A percentile compares a stretch with the other conserved stretches of the same genome.
Conservation (phyloP, 2,888 invertebrate species). For the Eristalis tenax region DNA sequence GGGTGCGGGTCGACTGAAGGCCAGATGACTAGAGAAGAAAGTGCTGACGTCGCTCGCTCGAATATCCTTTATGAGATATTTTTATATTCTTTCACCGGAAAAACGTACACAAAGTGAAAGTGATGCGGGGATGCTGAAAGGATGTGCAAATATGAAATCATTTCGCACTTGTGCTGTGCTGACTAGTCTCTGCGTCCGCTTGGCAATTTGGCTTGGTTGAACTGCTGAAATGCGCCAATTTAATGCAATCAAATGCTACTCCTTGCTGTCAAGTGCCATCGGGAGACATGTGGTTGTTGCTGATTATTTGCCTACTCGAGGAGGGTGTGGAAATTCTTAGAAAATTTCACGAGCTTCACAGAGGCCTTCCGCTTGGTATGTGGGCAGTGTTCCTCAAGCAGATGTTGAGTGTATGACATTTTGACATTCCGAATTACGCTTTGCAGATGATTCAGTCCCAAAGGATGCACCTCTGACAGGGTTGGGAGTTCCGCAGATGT, state of each 20-base stretch:
- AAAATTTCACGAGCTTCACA: too few relatives aligned
- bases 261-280: slow-evolving; percentile 13
- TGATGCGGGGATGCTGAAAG: neutral
- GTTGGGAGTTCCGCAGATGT: too few relatives aligned
- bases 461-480: too few relatives aligned
- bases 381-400: too few relatives aligned
- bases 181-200: slow-evolving; percentile 1
- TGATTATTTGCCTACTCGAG: neutral
- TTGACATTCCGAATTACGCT: too few relatives aligned
- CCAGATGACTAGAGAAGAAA: neutral
- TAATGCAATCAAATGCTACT: slow-evolving; percentile 17
- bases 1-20: neutral
- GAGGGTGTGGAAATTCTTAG: neutral
- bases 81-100: slow-evolving; percentile 5
- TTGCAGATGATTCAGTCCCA: too few relatives aligned
- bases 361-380: too few relatives aligned
- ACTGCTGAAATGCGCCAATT: slow-evolving; percentile 35
- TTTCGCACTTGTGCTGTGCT: slow-evolving; percentile 33
- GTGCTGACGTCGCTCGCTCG: slow-evolving; percentile 48
- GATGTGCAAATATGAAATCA: slow-evolving; percentile 37
- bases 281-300: slow-evolving; percentile 4
- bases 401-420: too few relatives aligned
- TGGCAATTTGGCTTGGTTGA: neutral
- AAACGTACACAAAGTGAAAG: neutral
- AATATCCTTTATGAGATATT: slow-evolving; percentile 13